Evolutionary conservation across 2,888 invertebrate species (phyloP), one percentile per base, ranked within the genome.

Genomic region (Phengaris arion): DNA sequence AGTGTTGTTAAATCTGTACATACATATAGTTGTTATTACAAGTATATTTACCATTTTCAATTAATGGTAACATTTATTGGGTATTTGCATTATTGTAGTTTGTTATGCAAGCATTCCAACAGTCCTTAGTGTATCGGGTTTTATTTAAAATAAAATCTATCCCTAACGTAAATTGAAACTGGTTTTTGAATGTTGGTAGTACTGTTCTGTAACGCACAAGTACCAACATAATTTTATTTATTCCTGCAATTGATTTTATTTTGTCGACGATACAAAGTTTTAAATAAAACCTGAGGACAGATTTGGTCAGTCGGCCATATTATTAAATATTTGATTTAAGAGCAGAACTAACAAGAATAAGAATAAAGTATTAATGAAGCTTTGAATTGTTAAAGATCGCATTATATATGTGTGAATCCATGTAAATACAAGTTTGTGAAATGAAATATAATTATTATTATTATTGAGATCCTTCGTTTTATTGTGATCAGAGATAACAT

Each of bases 381-480:
- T 87, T 89, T 87, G 85, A 89, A 87, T 88, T 88, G 89, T 91
- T 91, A 86, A 85, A 85, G 85, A 87, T 84, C 85, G 85, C 83
- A 85, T 83, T 90, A 88, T 87, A 86, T 91, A 92, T 90, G 90
- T 89, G 87, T 87, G 85, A 86, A 85, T 90, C 91, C 90, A 89
- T 93, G 93, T 93, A 93, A 92, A 93, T 93, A 93, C 89, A 92
- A 91, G 87, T 91, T 91, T 90, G 89, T 90, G 90, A 89, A 88
- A 86, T 87, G 86, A 85, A 84, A 86, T 83, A 86, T 84, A 84
- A 88, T 86, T 88, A 92, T 89, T 91, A 92, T 89, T 91, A 91
- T 87, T 89, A 87, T 88, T 79, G 78, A 74, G 75, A 79, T 77
- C 46, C 79, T 81, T 82, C 79, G 70, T 79, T 79, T 77, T 74